Evolutionary conservation across 2,888 invertebrate species (phyloP), one percentile per base, ranked within the genome.

Genomic region (Stenodema calcarata): DNA sequence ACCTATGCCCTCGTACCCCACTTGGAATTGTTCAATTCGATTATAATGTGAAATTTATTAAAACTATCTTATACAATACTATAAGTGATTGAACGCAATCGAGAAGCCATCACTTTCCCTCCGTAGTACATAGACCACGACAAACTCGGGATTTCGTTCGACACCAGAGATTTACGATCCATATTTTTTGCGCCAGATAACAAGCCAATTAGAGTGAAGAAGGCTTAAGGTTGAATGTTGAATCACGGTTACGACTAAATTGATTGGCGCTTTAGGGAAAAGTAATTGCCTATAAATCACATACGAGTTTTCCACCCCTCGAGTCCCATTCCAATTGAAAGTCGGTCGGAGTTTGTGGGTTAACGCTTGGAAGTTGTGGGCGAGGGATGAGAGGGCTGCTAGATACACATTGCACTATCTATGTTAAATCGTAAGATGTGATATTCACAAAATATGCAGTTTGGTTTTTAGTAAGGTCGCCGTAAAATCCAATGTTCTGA

Each of bases 221-320:
- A 23, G 42, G 78, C 78, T 78, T 18, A 75, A 42, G 75, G 75
- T 62, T 84, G 44, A 84, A 84, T 84, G 84, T 84, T 47, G 84
- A 84, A 73, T 73, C 84, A 44, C 73, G 73, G 54, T 2, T 44
- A 6, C 27, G 42, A 44, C 73, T 47, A 84, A 84, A 84, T 84
- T 84, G 84, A 84, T 84, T 84, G 84, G 84, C 73, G 84, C 70
- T 84, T 84, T 75, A 75, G 47, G 84, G 73, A 75, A 82, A 82
- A 75, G 75, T 84, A 84, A 84, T 84, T 84, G 84, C 84, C 84
- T 84, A 84, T 84, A 84, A 84, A 84, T 84, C 84, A 82, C 54
- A 18, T 9, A 54, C 44, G 16, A 12, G 80, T 80, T 50, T 50
- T 30, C 30, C 16, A 50, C 50, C 69, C n/a, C 69, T 82, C 35